phyloP scores from a whole-genome alignment of 2,888 invertebrate species.

The Acrobasis repandana region DNA sequence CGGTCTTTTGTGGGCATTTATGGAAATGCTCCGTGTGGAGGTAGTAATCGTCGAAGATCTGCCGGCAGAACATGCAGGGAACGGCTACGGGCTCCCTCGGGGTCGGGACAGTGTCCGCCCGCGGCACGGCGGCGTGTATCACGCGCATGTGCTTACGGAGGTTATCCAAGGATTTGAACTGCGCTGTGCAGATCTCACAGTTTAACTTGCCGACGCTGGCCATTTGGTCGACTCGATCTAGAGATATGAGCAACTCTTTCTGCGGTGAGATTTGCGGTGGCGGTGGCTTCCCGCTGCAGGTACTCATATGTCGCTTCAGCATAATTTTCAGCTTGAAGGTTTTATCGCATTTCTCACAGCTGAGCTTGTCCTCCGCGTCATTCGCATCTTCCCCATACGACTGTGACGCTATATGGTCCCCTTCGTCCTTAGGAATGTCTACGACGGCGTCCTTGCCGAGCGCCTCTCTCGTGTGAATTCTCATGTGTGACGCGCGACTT shows the following conservation, averaged over 20 bases:
- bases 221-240: conserved; percentile 63
- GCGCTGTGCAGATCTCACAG: conserved; percentile 63
- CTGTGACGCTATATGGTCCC: not conserved
- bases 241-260: conserved; percentile 62
- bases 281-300: conserved; percentile 47
- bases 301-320: conserved; percentile 68
- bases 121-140: conserved; percentile 64
- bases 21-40: conserved; percentile 58
- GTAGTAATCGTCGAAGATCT: conserved; percentile 59
- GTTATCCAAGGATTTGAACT: conserved; percentile 64
- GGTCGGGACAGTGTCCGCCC: conserved; percentile 37
- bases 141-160: conserved; percentile 68
- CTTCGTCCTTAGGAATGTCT: conserved; percentile 41
- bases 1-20: conserved; percentile 52
- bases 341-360: conserved; percentile 66
- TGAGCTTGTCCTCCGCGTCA: conserved; percentile 58
- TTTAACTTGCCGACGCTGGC: conserved; percentile 39
- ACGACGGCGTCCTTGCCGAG: conserved; percentile 33
- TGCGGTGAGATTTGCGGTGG: conserved; percentile 45
- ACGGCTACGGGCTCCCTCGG: conserved; percentile 38
- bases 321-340: conserved; percentile 76
- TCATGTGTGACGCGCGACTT: conserved; percentile 51
- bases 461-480: conserved; percentile 46
- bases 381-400: conserved; percentile 41
- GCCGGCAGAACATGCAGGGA: conserved; percentile 64